Percentiles rank a stretch among this genome's conserved stretches.
These are phyloP conservation scores for Philereme transversata DNA, from an alignment of 2,888 invertebrate species.

Conservation along the genomic window DNA sequence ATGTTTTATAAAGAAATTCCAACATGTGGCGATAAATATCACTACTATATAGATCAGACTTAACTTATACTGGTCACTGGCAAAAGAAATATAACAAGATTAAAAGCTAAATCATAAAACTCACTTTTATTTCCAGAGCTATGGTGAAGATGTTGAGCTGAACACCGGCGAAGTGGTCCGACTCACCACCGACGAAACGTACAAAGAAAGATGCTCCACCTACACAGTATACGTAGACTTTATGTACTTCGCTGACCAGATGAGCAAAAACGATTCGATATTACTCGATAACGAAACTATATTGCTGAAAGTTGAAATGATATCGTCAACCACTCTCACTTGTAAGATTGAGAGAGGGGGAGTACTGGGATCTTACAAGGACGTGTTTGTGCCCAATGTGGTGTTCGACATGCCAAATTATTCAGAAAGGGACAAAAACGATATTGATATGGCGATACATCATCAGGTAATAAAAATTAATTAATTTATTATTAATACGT, in stretches of 20 bases:
- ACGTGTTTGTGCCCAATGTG: slow-evolving; percentile 72
- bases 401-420: slow-evolving; percentile 68
- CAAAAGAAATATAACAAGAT: no score
- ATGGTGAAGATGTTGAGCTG: slow-evolving; percentile 64
- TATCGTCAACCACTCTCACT: slow-evolving; percentile 69
- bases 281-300: slow-evolving; percentile 88
- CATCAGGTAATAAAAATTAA: slow-evolving; percentile 62
- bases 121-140: slow-evolving; percentile 53
- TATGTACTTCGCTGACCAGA: slow-evolving; percentile 73
- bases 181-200: slow-evolving; percentile 83
- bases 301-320: slow-evolving; percentile 86
- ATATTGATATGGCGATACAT: slow-evolving; percentile 64
- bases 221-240: slow-evolving; percentile 84
- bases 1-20: no score
- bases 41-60: no score
- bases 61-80: no score
- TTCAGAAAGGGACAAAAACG: slow-evolving; percentile 63
- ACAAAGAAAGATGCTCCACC: slow-evolving; percentile 80
- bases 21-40: no score
- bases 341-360: slow-evolving; percentile 73
- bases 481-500: no score
- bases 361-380: slow-evolving; percentile 66
- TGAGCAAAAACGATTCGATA: slow-evolving; percentile 77
- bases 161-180: slow-evolving; percentile 71
- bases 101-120: no score